A percentile compares a stretch with the other conserved stretches of the same genome.
These are phyloP conservation scores for Chionis minor DNA, from an alignment of 2,113 vertebrate genomes.

Conservation along the genomic window DNA sequence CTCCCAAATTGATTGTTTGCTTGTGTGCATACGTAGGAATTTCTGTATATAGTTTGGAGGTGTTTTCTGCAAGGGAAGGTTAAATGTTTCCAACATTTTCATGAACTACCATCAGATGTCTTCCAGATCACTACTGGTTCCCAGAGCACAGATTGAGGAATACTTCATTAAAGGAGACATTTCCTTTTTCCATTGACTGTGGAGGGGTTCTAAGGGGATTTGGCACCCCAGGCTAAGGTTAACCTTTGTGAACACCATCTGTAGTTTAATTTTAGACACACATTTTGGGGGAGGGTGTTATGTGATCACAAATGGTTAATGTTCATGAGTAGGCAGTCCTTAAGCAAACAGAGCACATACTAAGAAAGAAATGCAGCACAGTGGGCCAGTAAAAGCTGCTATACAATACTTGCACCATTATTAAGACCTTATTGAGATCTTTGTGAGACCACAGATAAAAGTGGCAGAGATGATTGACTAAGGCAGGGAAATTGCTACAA, in stretches of 20 bases:
- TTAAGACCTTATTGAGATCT: not conserved
- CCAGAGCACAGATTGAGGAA: slow-evolving; percentile 24
- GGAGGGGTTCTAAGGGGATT: not conserved
- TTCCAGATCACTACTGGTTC: slow-evolving; percentile 60
- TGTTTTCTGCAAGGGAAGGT: slow-evolving; percentile 43
- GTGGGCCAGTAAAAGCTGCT: not conserved
- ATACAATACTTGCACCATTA: not conserved
- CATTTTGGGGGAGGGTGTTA: not conserved
- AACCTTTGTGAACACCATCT: slow-evolving; percentile 16
- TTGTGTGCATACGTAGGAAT: slow-evolving; percentile 20
- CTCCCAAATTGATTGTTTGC: slow-evolving; percentile 38
- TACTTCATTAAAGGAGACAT: slow-evolving; percentile 30
- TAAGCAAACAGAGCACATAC: not conserved
- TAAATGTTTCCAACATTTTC: slow-evolving; percentile 46
- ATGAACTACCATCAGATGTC: slow-evolving; percentile 58
- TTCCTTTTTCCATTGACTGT: slow-evolving; percentile 40
- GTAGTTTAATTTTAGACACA: slow-evolving; percentile 40
- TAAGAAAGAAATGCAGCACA: not conserved
- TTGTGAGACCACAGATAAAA: not conserved
- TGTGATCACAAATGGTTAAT: slow-evolving; percentile 8
- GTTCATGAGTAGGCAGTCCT: not conserved
- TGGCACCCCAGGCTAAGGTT: slow-evolving; percentile 19
- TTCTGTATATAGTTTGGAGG: slow-evolving; percentile 25
- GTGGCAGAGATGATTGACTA: not conserved
- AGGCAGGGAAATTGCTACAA: not conserved